phyloP scores from a whole-genome alignment of 2,888 invertebrate genomes.

The Drosophila paramelanica region DNA sequence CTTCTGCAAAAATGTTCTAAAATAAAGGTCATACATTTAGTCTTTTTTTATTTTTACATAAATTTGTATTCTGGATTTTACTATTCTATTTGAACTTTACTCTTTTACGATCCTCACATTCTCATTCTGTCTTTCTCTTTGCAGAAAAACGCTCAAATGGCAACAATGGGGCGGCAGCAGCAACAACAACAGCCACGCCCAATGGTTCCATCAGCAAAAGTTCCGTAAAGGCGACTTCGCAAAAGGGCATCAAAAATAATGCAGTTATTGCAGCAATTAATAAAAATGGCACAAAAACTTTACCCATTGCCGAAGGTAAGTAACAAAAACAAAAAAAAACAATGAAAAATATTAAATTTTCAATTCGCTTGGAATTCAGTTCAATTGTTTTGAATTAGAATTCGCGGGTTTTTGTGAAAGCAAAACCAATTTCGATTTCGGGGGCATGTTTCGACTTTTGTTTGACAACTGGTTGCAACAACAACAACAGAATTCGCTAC shows the following conservation, averaged over 20 bases:
- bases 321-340: conserved; percentile 4
- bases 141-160: conserved; percentile 60
- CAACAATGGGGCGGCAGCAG: conserved; percentile 15
- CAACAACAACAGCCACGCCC: conserved; percentile 7
- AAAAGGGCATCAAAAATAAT: conserved; percentile 36
- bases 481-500: conserved; percentile 37
- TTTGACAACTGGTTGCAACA: conserved; percentile 41
- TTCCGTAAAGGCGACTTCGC: conserved; percentile 16
- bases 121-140: conserved; percentile 1
- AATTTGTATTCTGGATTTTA: too few species aligned
- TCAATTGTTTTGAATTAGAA: conserved; percentile 37
- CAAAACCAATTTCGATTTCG: conserved; percentile 35
- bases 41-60: too few species aligned
- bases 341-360: conserved; percentile 1
- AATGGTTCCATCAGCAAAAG: conserved; percentile 14
- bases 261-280: conserved; percentile 32
- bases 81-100: too few species aligned
- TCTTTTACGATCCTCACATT: too few species aligned
- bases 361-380: conserved; percentile 12
- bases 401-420: conserved; percentile 52
- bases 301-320: conserved; percentile 63
- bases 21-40: too few species aligned
- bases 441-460: conserved; percentile 48
- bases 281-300: conserved; percentile 33
- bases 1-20: too few species aligned